Base-by-base conservation (phyloP, 2,888 invertebrate species). In the Noctua fimbriata region DNA sequence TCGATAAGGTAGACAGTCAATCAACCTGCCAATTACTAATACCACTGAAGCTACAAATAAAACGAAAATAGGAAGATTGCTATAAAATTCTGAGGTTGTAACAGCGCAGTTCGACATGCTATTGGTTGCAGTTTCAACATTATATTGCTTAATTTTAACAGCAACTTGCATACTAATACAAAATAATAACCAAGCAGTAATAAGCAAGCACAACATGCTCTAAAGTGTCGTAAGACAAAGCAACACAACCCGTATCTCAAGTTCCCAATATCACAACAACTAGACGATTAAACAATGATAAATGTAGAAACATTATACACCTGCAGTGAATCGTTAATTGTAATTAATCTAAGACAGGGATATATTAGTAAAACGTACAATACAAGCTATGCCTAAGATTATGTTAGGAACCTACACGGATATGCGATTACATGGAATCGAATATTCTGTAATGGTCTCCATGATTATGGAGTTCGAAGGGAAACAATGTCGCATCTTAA, bases 391-490 rank as follows among this genome's bases (percentile, higher is more conserved):
- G 14, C 6, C 32, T 14, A 24, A 63, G 78, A 70, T 79, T 70
- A 41, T n/a, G 7, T 28, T n/a, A n/a, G 69, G 16, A 21, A 18
- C 9, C 6, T 76, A 73, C 89, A 88, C 82, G 81, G 71, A 79
- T 88, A 89, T 88, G 84, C 67, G 28, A 77, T 88, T 88, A 89
- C 88, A 89, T 72, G 82, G 60, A 75, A 86, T 66, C 36, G 78
- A 78, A 82, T 88, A 86, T 88, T 73, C 67, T 70, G 16, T 65
- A 69, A 72, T 81, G 5, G 28, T 52, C 28, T 52, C 55, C 18
- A 44, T 58, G 41, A 32, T 21, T 60, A 58, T 83, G 12, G 58
- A n/a, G 18, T 69, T 69, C 18, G n/a, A 0, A 60, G 21, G 16
- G 24, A 73, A 60, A 85, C 73, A 60, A 76, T 75, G 24, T 41